Evolutionary conservation across 2,888 invertebrate genomes (phyloP).

Genomic region (Ectropis crepuscularia): DNA sequence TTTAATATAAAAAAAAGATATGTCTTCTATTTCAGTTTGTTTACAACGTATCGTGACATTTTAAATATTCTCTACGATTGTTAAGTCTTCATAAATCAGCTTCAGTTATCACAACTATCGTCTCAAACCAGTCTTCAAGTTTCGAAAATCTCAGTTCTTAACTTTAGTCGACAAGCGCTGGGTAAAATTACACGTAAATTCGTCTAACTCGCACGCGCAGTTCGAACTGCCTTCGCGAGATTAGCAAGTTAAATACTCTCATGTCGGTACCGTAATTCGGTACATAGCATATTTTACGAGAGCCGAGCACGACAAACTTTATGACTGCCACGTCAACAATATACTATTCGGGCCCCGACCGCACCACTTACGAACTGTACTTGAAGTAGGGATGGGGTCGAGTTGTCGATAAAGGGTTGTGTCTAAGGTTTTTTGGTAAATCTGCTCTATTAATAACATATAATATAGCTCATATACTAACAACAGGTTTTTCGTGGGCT

Average conservation of each 20-base stretch:
- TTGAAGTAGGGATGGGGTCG: slow-evolving; percentile 32
- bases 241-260: slow-evolving; percentile 37
- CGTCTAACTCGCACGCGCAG: slow-evolving; percentile 21
- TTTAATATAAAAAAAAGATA: too few relatives aligned
- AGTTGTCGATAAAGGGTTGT: slow-evolving; percentile 23
- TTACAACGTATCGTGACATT: too few relatives aligned
- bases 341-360: slow-evolving; percentile 51
- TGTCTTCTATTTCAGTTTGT: too few relatives aligned
- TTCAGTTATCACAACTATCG: neutral
- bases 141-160: neutral
- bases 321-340: slow-evolving; percentile 52
- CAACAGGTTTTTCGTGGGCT: too few relatives aligned
- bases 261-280: slow-evolving; percentile 31
- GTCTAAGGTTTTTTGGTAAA: neutral
- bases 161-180: neutral
- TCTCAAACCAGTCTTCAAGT: neutral
- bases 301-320: slow-evolving; percentile 49
- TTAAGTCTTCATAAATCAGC: neutral
- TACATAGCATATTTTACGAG: slow-evolving; percentile 50
- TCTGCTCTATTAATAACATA: neutral
- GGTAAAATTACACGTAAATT: slow-evolving; percentile 12
- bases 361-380: slow-evolving; percentile 53
- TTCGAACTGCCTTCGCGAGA: slow-evolving; percentile 34
- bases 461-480: too few relatives aligned
- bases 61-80: too few relatives aligned